Evolutionary conservation across 2,113 vertebrate genomes (phyloP), one percentile per base, ranked within the genome.

Genomic region (Nibea albiflora): DNA sequence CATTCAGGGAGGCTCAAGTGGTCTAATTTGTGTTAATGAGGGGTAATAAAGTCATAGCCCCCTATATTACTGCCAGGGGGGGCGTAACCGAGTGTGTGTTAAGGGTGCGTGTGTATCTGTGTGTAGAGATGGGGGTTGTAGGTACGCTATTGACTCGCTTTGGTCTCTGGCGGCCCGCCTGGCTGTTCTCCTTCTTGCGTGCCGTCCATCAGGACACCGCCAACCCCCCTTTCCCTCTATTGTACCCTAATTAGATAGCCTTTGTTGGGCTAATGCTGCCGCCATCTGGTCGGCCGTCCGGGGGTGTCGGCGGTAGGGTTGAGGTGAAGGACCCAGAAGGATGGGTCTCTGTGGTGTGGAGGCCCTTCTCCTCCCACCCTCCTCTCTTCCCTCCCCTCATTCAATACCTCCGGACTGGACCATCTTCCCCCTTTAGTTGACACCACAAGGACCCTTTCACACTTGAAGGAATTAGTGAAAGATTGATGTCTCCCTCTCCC

Each of bases 21-120:
- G 92, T 92, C 94, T 95, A 95, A 96, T 95, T 95, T 94, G 91
- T 90, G 95, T 94, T 95, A 96, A 96, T 96, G 95, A 95, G 94
- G 92, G 87, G 86, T 96, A 95, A 96, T 96, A 93, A 95, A 96
- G 94, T 95, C 95, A 94, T 95, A 93, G 92, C 85, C 91, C 89
- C 93, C 89, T 89, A 88, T 93, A 93, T 94, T 94, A 93, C 85
- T 93, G 90, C 89, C 87, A 91, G 86, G 91, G 82, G 82, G 86
- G 89, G 67, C 31, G 81, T 77, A 74, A 62, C 65, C 9, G 78
- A 73, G 83, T 80, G 79, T 89, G 81, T 81, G 83, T 75, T 70
- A 24, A 78, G 35, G 20, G 80, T 62, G 80, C 60, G 69, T 81
- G 76, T 83, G 63, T 66, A 80, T 85, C 82, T 79, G 75, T 85